Conservation (phyloP, 1,140 invertebrate genomes). For the Macrobrachium nipponense region DNA sequence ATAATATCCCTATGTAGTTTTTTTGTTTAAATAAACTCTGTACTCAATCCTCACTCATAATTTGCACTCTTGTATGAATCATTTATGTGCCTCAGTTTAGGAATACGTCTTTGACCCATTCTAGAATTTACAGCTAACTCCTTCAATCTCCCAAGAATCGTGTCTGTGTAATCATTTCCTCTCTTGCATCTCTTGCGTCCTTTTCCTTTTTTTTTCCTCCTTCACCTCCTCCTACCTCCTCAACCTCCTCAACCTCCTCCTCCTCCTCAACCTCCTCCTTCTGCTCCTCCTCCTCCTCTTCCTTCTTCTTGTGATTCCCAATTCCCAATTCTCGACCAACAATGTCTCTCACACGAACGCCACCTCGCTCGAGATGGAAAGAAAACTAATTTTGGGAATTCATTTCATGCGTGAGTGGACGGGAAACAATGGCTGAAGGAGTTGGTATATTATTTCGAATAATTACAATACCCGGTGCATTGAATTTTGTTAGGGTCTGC, state of each 20-base stretch:
- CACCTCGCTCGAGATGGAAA: slow-evolving; percentile 46
- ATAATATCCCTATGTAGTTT: too few relatives aligned
- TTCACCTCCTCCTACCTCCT: slow-evolving; percentile 6
- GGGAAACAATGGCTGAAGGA: slow-evolving; percentile 43
- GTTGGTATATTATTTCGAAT: slow-evolving; percentile 52
- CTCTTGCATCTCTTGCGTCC: neutral
- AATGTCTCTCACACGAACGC: slow-evolving; percentile 43
- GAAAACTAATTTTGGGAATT: slow-evolving; percentile 59
- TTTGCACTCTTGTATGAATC: too few relatives aligned
- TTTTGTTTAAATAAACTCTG: too few relatives aligned
- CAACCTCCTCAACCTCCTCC: slow-evolving; percentile 7
- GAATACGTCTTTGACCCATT: too few relatives aligned
- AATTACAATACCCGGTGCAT: slow-evolving; percentile 56
- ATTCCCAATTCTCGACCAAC: slow-evolving; percentile 54
- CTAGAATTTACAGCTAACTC: too few relatives aligned
- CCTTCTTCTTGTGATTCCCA: slow-evolving; percentile 46
- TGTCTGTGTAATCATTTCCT: too few relatives aligned
- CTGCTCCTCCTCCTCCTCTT: slow-evolving; percentile 8
- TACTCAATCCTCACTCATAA: too few relatives aligned
- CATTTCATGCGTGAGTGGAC: slow-evolving; percentile 42
- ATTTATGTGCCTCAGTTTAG: too few relatives aligned
- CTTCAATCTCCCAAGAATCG: too few relatives aligned
- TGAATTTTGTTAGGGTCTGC: slow-evolving; percentile 40
- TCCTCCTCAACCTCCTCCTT: slow-evolving; percentile 9
- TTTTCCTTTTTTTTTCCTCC: neutral